Evolutionary conservation across 2,797 vertebrate genomes (phyloP).

Genomic region (Crypturellus tataupa): DNA sequence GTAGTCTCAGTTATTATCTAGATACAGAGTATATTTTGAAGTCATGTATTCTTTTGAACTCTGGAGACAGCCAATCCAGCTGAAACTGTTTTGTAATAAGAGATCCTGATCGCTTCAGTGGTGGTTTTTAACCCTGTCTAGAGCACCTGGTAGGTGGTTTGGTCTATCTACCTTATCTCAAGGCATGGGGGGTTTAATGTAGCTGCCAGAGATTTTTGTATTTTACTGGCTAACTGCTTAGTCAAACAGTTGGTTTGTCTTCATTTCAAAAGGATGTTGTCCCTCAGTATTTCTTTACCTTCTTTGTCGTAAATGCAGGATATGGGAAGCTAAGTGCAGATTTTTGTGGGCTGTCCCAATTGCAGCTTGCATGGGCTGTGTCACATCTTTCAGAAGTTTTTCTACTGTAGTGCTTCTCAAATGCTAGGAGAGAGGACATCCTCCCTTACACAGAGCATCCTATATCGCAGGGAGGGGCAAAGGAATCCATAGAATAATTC

Average conservation of each 20-base stretch:
- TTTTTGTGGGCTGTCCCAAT: not conserved
- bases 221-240: not conserved
- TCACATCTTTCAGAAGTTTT: not conserved
- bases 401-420: not conserved
- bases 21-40: not conserved
- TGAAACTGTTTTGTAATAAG: not conserved
- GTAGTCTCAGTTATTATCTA: not conserved
- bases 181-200: not conserved
- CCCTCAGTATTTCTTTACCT: not conserved
- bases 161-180: not conserved
- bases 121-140: not conserved
- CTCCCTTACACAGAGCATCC: not conserved
- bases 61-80: not conserved
- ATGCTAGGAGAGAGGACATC: not conserved
- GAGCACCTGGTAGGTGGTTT: rapidly evolving
- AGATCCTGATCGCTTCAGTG: not conserved
- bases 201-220: not conserved
- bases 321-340: not conserved
- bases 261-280: not conserved
- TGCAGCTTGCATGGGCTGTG: not conserved
- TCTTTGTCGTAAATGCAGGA: not conserved
- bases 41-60: not conserved
- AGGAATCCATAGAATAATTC: not conserved
- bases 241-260: not conserved
- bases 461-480: not conserved